Conservation (phyloP, 2,888 invertebrate species). For the Leptinotarsa juncta region DNA sequence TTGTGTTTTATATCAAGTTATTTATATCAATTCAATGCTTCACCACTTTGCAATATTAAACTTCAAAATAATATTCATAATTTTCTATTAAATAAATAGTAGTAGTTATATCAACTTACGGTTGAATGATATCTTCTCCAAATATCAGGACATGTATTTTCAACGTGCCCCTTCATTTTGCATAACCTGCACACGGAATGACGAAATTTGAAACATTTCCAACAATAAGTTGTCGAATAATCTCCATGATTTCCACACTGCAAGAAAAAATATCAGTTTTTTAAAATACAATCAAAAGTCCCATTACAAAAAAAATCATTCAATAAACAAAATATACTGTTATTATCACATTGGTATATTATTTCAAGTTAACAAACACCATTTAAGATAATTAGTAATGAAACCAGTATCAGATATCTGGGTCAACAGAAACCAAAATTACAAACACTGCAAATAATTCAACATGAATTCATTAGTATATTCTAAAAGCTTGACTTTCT, state of each 20-base stretch:
- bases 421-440: no score
- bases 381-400: no score
- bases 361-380: no score
- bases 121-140: constrained; percentile 83
- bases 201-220: constrained; percentile 70
- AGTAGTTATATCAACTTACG: constrained; percentile 63
- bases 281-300: not conserved
- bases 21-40: not conserved
- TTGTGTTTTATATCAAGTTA: constrained; percentile 13
- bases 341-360: no score
- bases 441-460: no score
- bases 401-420: no score
- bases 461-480: no score
- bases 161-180: constrained; percentile 72
- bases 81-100: not conserved
- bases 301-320: no score
- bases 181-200: constrained; percentile 71
- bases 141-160: constrained; percentile 75
- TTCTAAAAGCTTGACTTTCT: no score
- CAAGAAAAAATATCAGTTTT: constrained; percentile 52
- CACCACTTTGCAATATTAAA: not conserved
- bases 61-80: not conserved
- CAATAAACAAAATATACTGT: no score
- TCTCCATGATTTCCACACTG: constrained; percentile 77
- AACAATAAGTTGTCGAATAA: constrained; percentile 71